Evolutionary conservation across 1,140 invertebrate species (phyloP).

Genomic region (Ptiloglossa arizonensis): DNA sequence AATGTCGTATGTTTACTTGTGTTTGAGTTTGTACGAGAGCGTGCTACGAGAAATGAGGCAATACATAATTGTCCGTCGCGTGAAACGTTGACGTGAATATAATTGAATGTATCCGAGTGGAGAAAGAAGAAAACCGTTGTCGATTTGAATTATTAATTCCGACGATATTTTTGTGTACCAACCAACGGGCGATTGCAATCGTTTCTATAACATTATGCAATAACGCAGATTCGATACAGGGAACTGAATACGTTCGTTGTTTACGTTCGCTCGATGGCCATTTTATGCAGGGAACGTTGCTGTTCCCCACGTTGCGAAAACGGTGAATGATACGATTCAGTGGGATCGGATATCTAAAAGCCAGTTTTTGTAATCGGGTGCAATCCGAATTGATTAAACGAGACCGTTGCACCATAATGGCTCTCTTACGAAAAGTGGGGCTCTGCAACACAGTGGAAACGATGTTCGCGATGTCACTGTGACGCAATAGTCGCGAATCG

Average conservation of each 20-base stretch:
- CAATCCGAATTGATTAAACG: constrained; percentile 49
- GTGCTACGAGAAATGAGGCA: neutral
- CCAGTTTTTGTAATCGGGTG: constrained; percentile 45
- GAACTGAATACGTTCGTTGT: neutral
- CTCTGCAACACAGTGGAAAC: constrained; percentile 3
- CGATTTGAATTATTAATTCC: neutral
- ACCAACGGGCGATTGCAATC: neutral
- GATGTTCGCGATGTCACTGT: constrained; percentile 7
- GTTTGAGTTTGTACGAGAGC: neutral
- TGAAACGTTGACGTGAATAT: neutral
- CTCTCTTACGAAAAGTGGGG: constrained; percentile 37
- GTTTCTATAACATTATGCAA: neutral
- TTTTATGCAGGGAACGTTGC: constrained; percentile 1
- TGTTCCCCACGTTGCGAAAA: constrained; percentile 19
- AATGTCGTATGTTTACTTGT: neutral
- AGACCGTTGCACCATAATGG: constrained; percentile 33
- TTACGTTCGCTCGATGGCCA: neutral
- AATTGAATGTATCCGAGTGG: no score
- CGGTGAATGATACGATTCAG: constrained; percentile 33
- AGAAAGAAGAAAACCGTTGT: neutral
- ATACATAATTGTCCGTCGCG: neutral
- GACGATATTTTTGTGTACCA: no score
- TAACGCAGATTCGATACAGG: no score
- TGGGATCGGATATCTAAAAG: constrained; percentile 42
- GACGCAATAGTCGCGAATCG: constrained; percentile 4